Evolutionary conservation across 2,888 invertebrate species (phyloP), one percentile per base, ranked within the genome.

Genomic region (Melieria omissa): DNA sequence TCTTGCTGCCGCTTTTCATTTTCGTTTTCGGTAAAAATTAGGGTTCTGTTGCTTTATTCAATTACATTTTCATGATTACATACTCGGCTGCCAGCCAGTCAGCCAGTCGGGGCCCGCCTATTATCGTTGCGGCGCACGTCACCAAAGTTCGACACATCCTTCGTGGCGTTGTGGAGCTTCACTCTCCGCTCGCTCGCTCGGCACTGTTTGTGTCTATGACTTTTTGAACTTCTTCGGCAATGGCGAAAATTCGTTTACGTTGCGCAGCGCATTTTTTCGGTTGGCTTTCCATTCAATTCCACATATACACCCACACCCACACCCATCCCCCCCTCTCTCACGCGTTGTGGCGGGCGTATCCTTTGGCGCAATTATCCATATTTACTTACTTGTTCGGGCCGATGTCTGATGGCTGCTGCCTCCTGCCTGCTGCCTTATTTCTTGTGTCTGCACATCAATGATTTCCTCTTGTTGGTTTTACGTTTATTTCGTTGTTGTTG

Each of bases 21-120:
- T 52, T 52, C 5, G 5, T n/a, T n/a, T 52, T 12, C 52, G 9
- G n/a, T 14, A n/a, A 52, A 52, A 52, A 52, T 52, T 52, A 52
- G 52, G 52, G n/a, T 45, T 16, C 61, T 69, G 55, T 63, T 69
- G 4, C n/a, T 44, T 69, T 63, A 68, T 69, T 69, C 55, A 69
- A 69, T 69, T 69, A 69, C 45, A 69, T 69, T 69, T 69, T 63
- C 55, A 69, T 63, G 62, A 63, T 63, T 52, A 62, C 61, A 54
- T 63, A 41, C 42, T 45, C 49, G 60, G 44, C 45, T 29, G 8
- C 6, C n/a, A 42, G 4, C 16, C 57, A 46, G 29, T 10, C 49
- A 60, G 44, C 29, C 64, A 41, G 29, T 41, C 54, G 44, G n/a
- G 29, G 29, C 29, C 29, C 29, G 29, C 9, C 7, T 41, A 41